These are phyloP conservation scores for Dysidea cf. avara DNA, from an alignment of 37 sponge, comb jelly and placozoan genomes.

Conservation along the genomic window DNA sequence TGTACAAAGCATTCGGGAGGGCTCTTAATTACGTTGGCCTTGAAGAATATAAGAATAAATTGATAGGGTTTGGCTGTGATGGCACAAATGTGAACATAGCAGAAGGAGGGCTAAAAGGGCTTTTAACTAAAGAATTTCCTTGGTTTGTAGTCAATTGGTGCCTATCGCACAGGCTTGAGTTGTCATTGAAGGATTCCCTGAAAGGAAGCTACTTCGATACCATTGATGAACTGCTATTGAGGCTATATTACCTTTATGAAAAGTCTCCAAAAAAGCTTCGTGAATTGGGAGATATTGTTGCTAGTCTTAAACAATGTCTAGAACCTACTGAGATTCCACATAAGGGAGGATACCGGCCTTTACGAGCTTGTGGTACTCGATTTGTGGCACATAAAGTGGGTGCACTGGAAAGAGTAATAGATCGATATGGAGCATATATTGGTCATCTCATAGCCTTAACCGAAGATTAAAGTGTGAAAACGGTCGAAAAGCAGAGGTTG, in stretches of 20 bases:
- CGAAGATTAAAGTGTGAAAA: slow-evolving; percentile 24
- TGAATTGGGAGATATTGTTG: slow-evolving; percentile 28
- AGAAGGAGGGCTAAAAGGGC: slow-evolving; percentile 44
- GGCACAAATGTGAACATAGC: no score
- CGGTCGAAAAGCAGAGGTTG: slow-evolving; percentile 37
- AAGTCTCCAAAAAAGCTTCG: slow-evolving; percentile 37
- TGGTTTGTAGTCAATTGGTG: slow-evolving; percentile 55
- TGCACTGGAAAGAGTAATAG: slow-evolving; percentile 27
- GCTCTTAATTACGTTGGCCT: slow-evolving; percentile 16
- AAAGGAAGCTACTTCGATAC: slow-evolving; percentile 21
- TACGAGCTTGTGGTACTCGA: slow-evolving; percentile 52
- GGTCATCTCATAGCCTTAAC: slow-evolving; percentile 24
- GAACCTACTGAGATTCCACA: slow-evolving; percentile 23
- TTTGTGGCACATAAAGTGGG: no score
- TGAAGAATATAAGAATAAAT: slow-evolving; percentile 26
- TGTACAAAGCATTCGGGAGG: no score
- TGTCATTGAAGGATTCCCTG: slow-evolving; percentile 49
- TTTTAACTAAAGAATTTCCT: slow-evolving; percentile 19
- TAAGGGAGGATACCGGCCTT: slow-evolving; percentile 17
- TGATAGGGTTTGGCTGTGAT: no score
- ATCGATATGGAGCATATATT: slow-evolving; percentile 22
- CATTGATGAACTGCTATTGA: slow-evolving; percentile 49
- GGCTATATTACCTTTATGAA: no score
- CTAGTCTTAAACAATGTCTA: slow-evolving; percentile 18
- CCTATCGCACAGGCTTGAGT: slow-evolving; percentile 43